A percentile compares a stretch with the other conserved stretches of the same genome.
Evolutionary conservation across 2,113 vertebrate genomes (phyloP).

Genomic region (Xenopus borealis): DNA sequence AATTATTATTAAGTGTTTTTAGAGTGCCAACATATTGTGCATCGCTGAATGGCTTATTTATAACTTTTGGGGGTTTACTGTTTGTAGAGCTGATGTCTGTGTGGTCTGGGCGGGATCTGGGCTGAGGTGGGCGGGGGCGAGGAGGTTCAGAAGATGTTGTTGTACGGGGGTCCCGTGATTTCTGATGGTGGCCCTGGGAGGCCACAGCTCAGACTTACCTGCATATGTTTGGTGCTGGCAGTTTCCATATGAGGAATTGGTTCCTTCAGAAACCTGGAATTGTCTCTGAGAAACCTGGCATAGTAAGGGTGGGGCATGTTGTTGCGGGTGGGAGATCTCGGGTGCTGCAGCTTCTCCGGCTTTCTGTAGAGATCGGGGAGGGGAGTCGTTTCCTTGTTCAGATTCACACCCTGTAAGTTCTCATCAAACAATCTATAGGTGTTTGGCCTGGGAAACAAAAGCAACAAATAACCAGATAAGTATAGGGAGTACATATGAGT

Average conservation of each 20-base stretch:
- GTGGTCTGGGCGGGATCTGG: no score
- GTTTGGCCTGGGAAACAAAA: slow-evolving; percentile 57
- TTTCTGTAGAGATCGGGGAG: slow-evolving; percentile 23
- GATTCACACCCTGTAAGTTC: slow-evolving; percentile 43
- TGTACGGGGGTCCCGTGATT: no score
- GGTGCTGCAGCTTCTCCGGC: slow-evolving; percentile 30
- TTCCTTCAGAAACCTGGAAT: slow-evolving; percentile 58
- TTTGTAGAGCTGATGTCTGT: no score
- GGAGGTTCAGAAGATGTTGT: no score
- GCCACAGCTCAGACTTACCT: slow-evolving; percentile 47
- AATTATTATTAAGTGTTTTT: no score
- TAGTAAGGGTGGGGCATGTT: slow-evolving; percentile 54
- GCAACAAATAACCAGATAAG: not conserved
- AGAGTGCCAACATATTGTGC: no score
- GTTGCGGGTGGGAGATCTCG: slow-evolving; percentile 4
- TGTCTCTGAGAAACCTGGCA: slow-evolving; percentile 60
- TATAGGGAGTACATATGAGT: not conserved
- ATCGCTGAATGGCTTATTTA: no score
- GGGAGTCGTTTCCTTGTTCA: slow-evolving; percentile 42
- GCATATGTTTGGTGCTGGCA: slow-evolving; percentile 40
- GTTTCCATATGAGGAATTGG: slow-evolving; percentile 53
- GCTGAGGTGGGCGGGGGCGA: no score
- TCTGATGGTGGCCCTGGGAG: no score
- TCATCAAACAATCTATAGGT: slow-evolving; percentile 55
- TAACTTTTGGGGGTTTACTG: no score